These are phyloP conservation scores for Cyanistes caeruleus DNA, from an alignment of 2,113 vertebrate genomes.

Conservation along the genomic window DNA sequence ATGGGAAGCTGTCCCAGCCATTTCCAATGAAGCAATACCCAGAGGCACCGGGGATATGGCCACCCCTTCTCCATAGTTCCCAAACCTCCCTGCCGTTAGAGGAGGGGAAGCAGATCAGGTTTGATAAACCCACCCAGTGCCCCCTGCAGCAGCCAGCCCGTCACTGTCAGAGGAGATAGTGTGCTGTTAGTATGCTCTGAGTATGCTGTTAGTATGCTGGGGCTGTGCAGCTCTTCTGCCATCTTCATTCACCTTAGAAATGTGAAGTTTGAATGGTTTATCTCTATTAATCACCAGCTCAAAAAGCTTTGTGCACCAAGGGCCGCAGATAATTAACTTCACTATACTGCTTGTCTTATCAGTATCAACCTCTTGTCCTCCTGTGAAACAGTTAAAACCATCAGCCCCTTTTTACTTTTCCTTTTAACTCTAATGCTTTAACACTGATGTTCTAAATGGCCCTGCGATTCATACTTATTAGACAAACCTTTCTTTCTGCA, in stretches of 20 bases:
- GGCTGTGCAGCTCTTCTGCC: constrained; percentile 52
- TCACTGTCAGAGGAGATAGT: constrained; percentile 26
- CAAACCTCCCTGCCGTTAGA: background rate
- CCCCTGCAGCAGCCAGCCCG: background rate
- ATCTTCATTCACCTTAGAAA: constrained; percentile 75
- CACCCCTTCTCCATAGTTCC: background rate
- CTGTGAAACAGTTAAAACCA: constrained; percentile 86
- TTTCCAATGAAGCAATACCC: background rate
- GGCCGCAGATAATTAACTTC: constrained; percentile 74
- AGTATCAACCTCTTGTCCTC: constrained; percentile 82
- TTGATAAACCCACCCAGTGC: background rate
- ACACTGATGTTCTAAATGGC: constrained; percentile 80
- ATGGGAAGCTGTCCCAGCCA: background rate
- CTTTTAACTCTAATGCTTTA: constrained; percentile 80
- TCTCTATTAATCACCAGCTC: constrained; percentile 76
- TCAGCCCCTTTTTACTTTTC: constrained; percentile 77
- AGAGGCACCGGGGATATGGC: background rate
- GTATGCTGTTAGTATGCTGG: constrained; percentile 33
- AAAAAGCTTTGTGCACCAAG: constrained; percentile 75
- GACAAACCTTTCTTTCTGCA: constrained; percentile 70
- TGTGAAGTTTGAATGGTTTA: constrained; percentile 75
- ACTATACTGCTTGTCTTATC: constrained; percentile 77
- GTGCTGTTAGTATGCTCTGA: constrained; percentile 32
- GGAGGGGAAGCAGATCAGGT: background rate
- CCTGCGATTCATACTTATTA: constrained; percentile 72